Base-by-base conservation (phyloP, 2,888 invertebrate species). In the Hydropsyche betteni region DNA sequence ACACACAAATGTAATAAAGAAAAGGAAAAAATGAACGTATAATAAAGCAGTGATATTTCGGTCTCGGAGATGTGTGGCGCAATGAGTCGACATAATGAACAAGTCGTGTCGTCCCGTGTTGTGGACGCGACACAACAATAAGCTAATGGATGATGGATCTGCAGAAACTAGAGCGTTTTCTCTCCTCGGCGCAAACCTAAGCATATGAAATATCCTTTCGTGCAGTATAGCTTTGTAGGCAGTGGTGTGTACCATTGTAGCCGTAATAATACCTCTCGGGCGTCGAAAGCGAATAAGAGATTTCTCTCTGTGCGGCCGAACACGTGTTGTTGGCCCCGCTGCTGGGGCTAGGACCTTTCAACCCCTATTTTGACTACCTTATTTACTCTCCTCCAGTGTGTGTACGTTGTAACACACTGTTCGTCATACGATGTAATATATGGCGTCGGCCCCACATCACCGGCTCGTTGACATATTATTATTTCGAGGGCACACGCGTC, bases 111-210 rank as follows among this genome's bases (percentile, higher is more conserved):
- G 44, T 24, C 7, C 10, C 44, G 44, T 44, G 44, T 44, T 44
- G 44, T 33, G 36, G 36, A 12, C 33, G n/a, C 64, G 34, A 64
- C 64, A 64, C 64, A 64, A 64, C 64, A 64, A 64, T 64, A 64
- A 64, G 64, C 36, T 64, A 64, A 64, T 64, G 64, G 36, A 64
- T 64, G 64, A 64, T 64, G 64, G 64, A 64, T 64, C 64, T 64
- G 64, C 34, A 12, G 34, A 34, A 64, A 64, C 36, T 64, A 36
- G 64, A 36, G 34, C 44, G 44, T 44, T 44, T 64, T 64, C 64
- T 36, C 64, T 24, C 34, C 36, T 64, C 64, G n/a, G 34, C 34
- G n/a, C 36, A 7, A 64, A 33, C 34, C 33, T 64, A 34, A 36
- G 24, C 61, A 4, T 33, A 44, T 44, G 10, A 1, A 10, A 44